Conservation (phyloP, 2,888 invertebrate species). For the Ormyrus rosae region DNA sequence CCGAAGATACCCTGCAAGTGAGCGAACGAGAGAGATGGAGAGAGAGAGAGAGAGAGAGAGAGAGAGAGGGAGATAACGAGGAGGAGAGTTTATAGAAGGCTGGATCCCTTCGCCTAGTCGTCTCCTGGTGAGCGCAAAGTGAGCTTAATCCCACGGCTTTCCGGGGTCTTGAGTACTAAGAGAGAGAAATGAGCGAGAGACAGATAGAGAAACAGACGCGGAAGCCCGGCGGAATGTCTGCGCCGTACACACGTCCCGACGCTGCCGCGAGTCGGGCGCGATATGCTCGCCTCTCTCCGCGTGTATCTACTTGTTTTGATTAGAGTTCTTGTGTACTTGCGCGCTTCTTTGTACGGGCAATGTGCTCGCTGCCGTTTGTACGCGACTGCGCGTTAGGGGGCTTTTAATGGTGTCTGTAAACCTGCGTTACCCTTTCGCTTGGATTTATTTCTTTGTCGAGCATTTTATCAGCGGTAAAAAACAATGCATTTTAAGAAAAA, state of each 20-base stretch:
- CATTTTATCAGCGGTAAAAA: no score
- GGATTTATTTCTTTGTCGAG: no score
- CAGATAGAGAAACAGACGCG: conserved; percentile 51
- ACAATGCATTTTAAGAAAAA: background rate
- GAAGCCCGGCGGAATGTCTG: background rate
- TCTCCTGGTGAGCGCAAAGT: conserved; percentile 53
- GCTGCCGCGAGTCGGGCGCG: no score
- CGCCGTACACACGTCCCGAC: conserved; percentile 1
- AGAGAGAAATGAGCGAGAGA: conserved; percentile 48
- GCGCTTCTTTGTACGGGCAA: no score
- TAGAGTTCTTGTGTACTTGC: no score
- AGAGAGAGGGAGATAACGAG: background rate
- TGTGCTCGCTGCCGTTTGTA: no score
- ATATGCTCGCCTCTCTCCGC: no score
- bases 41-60: conserved; percentile 14
- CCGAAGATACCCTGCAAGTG: background rate
- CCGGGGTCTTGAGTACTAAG: conserved; percentile 46
- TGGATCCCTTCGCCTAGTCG: conserved; percentile 21
- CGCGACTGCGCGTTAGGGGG: no score
- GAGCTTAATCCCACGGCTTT: conserved; percentile 61
- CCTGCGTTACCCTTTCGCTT: no score
- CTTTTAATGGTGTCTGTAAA: no score
- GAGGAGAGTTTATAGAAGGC: conserved; percentile 29
- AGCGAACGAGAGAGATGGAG: background rate
- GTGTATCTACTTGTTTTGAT: no score